Base-by-base conservation (phyloP, 2,888 invertebrate species). In the Spatulosminthurus flaviceps region DNA sequence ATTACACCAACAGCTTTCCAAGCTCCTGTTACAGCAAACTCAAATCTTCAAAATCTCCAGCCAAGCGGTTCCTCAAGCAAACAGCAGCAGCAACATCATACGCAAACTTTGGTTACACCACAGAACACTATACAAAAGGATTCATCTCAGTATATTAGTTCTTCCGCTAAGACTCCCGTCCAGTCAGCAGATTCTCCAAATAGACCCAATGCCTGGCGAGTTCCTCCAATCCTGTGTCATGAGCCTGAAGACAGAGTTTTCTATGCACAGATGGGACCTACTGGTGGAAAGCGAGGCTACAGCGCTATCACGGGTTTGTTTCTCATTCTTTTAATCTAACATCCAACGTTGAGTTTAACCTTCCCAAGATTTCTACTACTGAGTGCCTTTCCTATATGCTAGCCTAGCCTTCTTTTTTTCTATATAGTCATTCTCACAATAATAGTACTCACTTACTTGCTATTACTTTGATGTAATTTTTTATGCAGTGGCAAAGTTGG, bases 261-360 rank as follows among this genome's bases (percentile, higher is more conserved):
- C 88, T 95, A 95, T 88, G 95, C 95, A 0, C 96, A 96, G 88
- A 93, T 96, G 92, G 96, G 96, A 7, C 96, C 96, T 22, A 95
- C 95, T 4, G 96, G 96, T 0, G 95, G 95, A 29, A 93, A 94
- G 87, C 92, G 92, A 86, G 96, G 96, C 28, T 96, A 96, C 88
- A 91, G 94, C 16, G 95, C 96, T 1, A 96, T 88, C n/a, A 88
- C 88, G 77, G 88, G 88, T 86, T 74, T 22, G 42, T 16, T 21
- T 51, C 16, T n/a, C n/a, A 19, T 2, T 19, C 16, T 19, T 51
- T 60, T 51, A 75, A 24, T n/a, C 29, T 19, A 75, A 43, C 70
- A 1, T 2, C 29, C 26, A 75, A 43, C 70, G 11, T 2, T 16
- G 19, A 34, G 16, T 28, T 2, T 70, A 21, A 29, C n/a, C n/a